These are phyloP conservation scores for Pycnomerus fuliginosus DNA, from an alignment of 2,888 invertebrate genomes.

Conservation along the genomic window DNA sequence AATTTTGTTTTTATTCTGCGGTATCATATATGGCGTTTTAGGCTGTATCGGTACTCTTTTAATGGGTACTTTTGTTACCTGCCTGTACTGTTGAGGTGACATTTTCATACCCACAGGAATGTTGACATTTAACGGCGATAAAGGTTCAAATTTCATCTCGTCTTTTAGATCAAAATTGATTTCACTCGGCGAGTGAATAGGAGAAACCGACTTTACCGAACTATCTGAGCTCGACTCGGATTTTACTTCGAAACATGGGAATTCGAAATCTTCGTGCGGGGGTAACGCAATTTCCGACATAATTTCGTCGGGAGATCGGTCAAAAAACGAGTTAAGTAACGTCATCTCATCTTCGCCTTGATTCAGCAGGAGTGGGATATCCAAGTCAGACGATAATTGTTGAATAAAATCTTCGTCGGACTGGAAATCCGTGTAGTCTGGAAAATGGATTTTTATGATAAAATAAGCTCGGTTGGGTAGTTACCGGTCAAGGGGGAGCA, in stretches of 20 bases:
- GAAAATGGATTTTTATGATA: too few relatives aligned
- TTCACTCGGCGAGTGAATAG: conserved; percentile 1
- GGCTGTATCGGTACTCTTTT: conserved; percentile 41
- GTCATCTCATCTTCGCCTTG: conserved; percentile 45
- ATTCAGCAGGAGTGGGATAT: conserved; percentile 48
- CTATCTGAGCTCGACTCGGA: conserved; percentile 7
- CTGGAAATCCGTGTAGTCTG: too few relatives aligned
- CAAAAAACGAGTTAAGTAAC: conserved; percentile 45
- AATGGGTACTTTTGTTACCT: conserved; percentile 23
- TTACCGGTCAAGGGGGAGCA: too few relatives aligned
- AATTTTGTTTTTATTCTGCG: conserved; percentile 14
- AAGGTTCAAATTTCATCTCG: conserved; percentile 23
- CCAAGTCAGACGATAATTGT: conserved; percentile 46
- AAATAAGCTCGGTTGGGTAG: too few relatives aligned
- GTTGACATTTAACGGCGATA: conserved; percentile 19
- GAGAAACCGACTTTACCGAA: not conserved
- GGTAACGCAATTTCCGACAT: conserved; percentile 43
- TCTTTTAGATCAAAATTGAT: conserved; percentile 14
- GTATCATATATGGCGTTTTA: conserved; percentile 31
- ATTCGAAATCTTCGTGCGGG: conserved; percentile 39
- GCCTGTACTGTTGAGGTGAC: conserved; percentile 22
- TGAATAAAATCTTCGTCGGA: conserved; percentile 50
- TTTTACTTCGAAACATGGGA: conserved; percentile 19
- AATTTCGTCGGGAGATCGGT: conserved; percentile 47
- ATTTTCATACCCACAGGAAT: conserved; percentile 27